Evolutionary conservation across 2,888 invertebrate species (phyloP).

Genomic region (Clostera curtula): DNA sequence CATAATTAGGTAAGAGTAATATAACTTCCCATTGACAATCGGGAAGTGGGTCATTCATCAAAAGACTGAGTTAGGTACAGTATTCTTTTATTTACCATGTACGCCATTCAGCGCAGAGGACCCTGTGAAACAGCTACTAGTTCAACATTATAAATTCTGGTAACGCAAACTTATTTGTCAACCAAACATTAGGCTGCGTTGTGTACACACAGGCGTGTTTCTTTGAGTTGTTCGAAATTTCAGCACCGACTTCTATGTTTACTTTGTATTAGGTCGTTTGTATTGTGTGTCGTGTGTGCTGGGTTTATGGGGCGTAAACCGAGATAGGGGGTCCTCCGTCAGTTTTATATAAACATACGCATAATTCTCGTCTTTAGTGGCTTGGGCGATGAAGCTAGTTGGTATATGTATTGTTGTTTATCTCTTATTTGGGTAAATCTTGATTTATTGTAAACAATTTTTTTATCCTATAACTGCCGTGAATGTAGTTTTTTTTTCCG

Average conservation of each 20-base stretch:
- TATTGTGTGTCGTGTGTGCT: constrained; percentile 25
- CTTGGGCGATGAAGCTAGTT: constrained; percentile 9
- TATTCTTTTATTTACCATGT: too few species aligned
- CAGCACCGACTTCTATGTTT: constrained; percentile 32
- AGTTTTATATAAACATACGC: constrained; percentile 24
- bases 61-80: too few species aligned
- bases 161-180: constrained; percentile 35
- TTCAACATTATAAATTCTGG: too few species aligned
- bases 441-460: too few species aligned
- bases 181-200: constrained; percentile 30
- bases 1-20: too few species aligned
- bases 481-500: too few species aligned
- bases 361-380: constrained; percentile 20
- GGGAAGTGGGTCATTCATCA: too few species aligned
- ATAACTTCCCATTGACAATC: too few species aligned
- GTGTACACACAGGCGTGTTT: constrained; percentile 27
- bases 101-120: too few species aligned
- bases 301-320: constrained; percentile 50
- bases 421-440: too few species aligned
- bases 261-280: constrained; percentile 32
- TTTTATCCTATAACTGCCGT: too few species aligned
- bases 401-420: constrained; percentile 9
- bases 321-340: constrained; percentile 35
- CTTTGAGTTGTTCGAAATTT: constrained; percentile 33
- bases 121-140: too few species aligned